Evolutionary conservation across 1,140 invertebrate species (phyloP), one percentile per base, ranked within the genome.

Genomic region (Ceratoteleas bidentatus): DNA sequence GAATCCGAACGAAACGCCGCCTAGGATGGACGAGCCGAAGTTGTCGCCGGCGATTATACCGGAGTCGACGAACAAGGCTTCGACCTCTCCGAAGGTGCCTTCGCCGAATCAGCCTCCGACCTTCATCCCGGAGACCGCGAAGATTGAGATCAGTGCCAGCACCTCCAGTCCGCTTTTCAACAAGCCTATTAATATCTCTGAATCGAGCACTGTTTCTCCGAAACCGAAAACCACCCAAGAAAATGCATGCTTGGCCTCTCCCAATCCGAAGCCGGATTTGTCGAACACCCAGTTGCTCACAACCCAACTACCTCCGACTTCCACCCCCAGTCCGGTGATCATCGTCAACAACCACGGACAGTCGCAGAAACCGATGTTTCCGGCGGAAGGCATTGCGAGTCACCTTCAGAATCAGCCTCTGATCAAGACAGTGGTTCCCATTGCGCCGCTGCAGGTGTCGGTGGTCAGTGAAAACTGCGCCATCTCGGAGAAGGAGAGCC

Each of bases 301-400:
- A 0, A 88, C 88, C 0, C 90, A 90, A 15, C 68, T 90, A 13
- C 84, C 89, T 6, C 82, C 86, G 9, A 85, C 88, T 11, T 92
- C 92, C 0, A 92, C 91, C 4, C 91, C 91, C 2, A 93, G 91
- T 85, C 92, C 92, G 0, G 92, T 93, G 3, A 93, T 93, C 74
- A 91, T 93, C 0, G 83, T 91, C 11, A 76, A 76, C 16, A 77
- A 54, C 16, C 90, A 91, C 43, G 86, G 88, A 24, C 90, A 90
- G 24, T 32, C 85, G 9, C 86, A 73, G n/a, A 88, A 90, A 14
- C 83, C 88, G 0, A 57, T 90, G 0, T 84, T 87, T 0, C 89
- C 87, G 15, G 47, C 86, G 11, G 82, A 85, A 0, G 58, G 58
- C 0, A 77, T 86, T 3, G 52, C 87, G 0, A 60, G 83, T 1